Evolutionary conservation across 2,797 vertebrate genomes (phyloP).

Genomic region (Micromesistius poutassou): DNA sequence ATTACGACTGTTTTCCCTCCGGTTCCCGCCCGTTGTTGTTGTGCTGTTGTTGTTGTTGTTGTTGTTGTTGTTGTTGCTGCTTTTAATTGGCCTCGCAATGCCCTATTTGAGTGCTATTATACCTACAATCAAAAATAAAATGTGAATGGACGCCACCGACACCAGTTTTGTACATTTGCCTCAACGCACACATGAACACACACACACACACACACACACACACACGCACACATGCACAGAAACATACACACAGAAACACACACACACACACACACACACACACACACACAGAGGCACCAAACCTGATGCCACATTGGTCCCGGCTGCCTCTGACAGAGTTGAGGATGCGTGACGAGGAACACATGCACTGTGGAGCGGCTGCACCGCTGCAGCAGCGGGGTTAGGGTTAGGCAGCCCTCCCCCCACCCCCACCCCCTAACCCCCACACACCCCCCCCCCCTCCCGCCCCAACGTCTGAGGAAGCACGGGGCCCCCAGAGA

Average conservation of each 20-base stretch:
- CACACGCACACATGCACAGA: no score
- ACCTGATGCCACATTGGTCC: slow-evolving; percentile 49
- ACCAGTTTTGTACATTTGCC: slow-evolving; percentile 21
- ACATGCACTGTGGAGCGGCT: slow-evolving; percentile 49
- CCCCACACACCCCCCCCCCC: no score
- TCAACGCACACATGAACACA: background rate
- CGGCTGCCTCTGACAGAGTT: slow-evolving; percentile 47
- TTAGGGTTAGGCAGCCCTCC: background rate
- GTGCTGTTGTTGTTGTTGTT: slow-evolving; percentile 1
- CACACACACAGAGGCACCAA: slow-evolving; percentile 29
- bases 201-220: no score
- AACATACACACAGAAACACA: background rate
- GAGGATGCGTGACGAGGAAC: slow-evolving; percentile 59
- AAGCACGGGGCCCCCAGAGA: slow-evolving; percentile 38
- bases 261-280: background rate
- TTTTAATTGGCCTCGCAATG: slow-evolving; percentile 7
- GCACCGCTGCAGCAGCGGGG: slow-evolving; percentile 35
- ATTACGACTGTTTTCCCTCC: slow-evolving; percentile 23
- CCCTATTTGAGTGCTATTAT: slow-evolving; percentile 28
- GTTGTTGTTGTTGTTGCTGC: slow-evolving; percentile 10
- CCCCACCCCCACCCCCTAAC: no score
- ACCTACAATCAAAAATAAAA: slow-evolving; percentile 28
- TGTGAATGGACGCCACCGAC: slow-evolving; percentile 30
- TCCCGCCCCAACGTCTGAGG: slow-evolving; percentile 7
- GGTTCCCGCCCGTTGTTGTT: background rate